A percentile compares a stretch with the other conserved stretches of the same genome.
These are phyloP conservation scores for Tympanoctomys barrerae DNA, from an alignment of 2,797 vertebrate genomes.

Conservation along the genomic window DNA sequence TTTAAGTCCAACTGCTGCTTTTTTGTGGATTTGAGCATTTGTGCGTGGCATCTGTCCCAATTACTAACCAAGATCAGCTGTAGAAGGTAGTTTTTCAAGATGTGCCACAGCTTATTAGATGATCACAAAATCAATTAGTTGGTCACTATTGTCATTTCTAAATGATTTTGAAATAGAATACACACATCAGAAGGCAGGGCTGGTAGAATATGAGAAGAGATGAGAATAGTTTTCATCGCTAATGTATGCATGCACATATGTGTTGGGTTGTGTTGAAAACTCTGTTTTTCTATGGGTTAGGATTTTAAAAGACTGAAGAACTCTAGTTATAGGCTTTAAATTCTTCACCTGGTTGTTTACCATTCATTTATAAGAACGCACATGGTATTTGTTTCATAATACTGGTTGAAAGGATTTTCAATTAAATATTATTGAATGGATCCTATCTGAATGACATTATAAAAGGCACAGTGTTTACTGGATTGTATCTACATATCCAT, in stretches of 20 bases:
- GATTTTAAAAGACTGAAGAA: conserved; percentile 32
- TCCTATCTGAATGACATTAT: background rate
- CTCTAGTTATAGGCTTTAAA: background rate
- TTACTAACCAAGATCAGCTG: conserved; percentile 34
- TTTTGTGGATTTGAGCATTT: background rate
- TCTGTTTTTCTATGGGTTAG: background rate
- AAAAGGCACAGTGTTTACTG: conserved; percentile 7
- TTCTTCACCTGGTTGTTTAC: background rate
- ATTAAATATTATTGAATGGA: conserved; percentile 10
- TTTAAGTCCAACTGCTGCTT: background rate
- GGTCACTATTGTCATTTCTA: conserved; percentile 25
- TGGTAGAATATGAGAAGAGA: background rate
- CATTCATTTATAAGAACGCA: conserved; percentile 30
- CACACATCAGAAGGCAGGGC: background rate
- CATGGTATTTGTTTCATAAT: conserved; percentile 30
- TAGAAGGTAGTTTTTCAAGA: conserved; percentile 33
- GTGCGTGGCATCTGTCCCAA: background rate
- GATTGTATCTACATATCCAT: background rate
- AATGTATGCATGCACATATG: rapidly evolving
- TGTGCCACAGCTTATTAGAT: conserved; percentile 45
- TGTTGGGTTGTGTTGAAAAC: background rate
- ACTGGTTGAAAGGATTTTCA: background rate
- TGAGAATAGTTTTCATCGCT: background rate
- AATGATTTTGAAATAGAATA: conserved; percentile 9
- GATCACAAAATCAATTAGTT: conserved; percentile 44